A percentile compares a stretch with the other conserved stretches of the same genome.
Conservation (phyloP, 2,113 vertebrate genomes). For the Melospiza georgiana region DNA sequence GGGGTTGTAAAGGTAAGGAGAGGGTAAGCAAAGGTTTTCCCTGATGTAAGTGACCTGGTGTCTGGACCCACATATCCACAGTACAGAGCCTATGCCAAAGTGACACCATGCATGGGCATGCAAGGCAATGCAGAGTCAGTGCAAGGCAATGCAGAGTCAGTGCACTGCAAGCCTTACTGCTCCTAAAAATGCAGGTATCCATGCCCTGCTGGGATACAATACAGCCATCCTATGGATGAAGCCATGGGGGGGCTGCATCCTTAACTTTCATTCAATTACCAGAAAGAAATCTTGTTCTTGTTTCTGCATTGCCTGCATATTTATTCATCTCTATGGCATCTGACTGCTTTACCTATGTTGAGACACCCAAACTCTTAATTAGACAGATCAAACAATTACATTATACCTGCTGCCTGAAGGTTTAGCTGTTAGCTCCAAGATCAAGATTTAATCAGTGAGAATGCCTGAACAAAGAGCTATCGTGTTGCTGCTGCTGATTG, state of each 20-base stretch:
- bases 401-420: background rate
- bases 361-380: background rate
- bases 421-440: background rate
- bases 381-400: background rate
- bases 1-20: background rate
- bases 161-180: background rate
- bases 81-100: background rate
- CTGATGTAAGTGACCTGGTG: accelerated
- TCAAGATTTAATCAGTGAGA: background rate
- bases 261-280: background rate
- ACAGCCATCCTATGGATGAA: background rate
- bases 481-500: background rate
- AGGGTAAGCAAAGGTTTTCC: accelerated
- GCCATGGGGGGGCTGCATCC: background rate
- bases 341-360: background rate
- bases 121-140: background rate
- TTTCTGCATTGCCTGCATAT: background rate
- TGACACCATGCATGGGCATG: accelerated
- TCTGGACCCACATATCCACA: background rate
- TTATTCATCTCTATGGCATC: background rate
- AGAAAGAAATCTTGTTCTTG: background rate
- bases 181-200: background rate
- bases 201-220: background rate
- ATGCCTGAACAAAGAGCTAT: background rate
- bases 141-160: background rate